Conservation (phyloP, 30 jellyfish, hydroid and myxozoan species). For the Sanderia malayensis region DNA sequence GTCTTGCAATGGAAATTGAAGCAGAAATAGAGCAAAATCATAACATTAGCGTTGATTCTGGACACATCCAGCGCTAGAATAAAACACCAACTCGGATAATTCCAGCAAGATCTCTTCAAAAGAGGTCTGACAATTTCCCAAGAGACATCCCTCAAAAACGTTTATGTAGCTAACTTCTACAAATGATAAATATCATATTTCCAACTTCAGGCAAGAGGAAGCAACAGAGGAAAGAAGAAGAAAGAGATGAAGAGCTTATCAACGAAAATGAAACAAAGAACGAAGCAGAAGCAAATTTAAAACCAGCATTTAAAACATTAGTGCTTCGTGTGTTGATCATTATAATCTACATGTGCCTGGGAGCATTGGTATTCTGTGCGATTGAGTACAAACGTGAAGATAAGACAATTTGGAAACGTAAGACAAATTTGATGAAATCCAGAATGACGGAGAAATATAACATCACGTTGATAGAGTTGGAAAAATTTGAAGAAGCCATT, state of each 20-base stretch:
- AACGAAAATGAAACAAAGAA: constrained; percentile 3
- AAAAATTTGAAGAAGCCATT: constrained; percentile 50
- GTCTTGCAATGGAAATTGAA: too few species aligned
- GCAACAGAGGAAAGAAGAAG: constrained; percentile 21
- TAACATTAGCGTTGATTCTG: too few species aligned
- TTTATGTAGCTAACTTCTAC: background rate
- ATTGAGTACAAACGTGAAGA: constrained; percentile 64
- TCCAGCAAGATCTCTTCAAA: too few species aligned
- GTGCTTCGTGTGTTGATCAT: constrained; percentile 69
- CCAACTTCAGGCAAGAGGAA: constrained; percentile 26
- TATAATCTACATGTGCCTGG: constrained; percentile 74
- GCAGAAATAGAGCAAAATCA: too few species aligned
- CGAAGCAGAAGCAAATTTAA: constrained; percentile 44
- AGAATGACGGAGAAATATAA: constrained; percentile 43
- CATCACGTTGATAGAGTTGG: constrained; percentile 41
- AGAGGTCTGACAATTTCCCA: too few species aligned
- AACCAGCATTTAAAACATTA: constrained; percentile 79
- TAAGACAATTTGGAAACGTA: constrained; percentile 49
- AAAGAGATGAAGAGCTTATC: too few species aligned
- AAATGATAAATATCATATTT: constrained; percentile 11
- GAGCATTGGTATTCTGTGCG: constrained; percentile 90
- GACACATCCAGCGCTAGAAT: too few species aligned
- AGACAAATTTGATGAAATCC: constrained; percentile 14
- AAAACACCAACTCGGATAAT: too few species aligned
- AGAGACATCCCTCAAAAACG: too few species aligned